phyloP scores from a whole-genome alignment of 2,797 vertebrate genomes.

The Halcyon badia region DNA sequence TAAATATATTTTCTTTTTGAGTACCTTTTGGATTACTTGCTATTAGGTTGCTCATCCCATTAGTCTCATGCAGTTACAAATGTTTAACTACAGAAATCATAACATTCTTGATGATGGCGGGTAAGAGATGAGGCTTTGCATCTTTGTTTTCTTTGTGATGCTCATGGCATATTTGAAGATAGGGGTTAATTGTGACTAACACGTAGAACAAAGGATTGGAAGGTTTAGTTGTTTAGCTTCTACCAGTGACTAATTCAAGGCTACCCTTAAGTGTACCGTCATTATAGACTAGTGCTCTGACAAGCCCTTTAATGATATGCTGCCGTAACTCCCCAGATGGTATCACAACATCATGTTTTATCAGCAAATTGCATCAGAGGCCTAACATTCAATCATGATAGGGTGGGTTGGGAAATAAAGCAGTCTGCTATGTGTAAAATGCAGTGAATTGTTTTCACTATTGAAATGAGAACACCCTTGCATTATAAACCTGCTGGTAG shows the following conservation, averaged over 20 bases:
- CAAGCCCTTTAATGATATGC: conserved; percentile 3
- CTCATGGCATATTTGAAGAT: neutral
- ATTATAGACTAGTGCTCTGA: neutral
- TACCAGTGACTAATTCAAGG: conserved; percentile 32
- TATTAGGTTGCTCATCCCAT: neutral
- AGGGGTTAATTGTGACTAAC: neutral
- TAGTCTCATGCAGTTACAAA: neutral
- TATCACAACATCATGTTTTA: neutral
- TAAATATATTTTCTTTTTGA: neutral
- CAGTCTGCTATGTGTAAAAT: neutral
- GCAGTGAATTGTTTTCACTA: neutral
- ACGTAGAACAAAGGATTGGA: neutral
- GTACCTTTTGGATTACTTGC: neutral
- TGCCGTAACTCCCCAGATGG: neutral
- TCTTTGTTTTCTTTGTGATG: neutral
- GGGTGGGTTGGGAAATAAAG: neutral
- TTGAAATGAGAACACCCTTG: neutral
- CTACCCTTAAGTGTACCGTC: neutral
- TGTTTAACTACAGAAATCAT: neutral
- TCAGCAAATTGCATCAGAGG: conserved; percentile 33
- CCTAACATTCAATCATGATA: neutral
- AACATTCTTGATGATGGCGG: neutral
- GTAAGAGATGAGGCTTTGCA: neutral
- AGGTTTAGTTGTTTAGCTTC: conserved; percentile 11
- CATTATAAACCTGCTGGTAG: neutral